Evolutionary conservation across 2,797 vertebrate species (phyloP), one percentile per base, ranked within the genome.

Genomic region (Anolis apletophallus): DNA sequence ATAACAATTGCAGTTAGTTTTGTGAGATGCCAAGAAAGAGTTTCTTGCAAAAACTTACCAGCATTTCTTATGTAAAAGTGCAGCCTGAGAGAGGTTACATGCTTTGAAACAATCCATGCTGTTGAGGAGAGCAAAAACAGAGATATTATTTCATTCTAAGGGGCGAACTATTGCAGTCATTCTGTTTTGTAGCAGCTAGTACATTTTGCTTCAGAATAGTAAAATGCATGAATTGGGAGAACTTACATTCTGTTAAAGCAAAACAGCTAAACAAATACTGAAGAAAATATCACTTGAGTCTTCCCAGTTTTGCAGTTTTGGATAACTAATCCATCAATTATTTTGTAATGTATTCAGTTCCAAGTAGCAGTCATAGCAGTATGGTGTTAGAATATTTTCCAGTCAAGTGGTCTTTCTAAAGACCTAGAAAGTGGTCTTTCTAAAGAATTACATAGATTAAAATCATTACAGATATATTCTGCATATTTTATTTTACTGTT

Each of bases 1-100:
- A 69, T 84, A 93, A 91, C 93, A 95, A 92, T 91, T 91, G 90
- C 88, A 93, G 88, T 89, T 93, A 92, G 89, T 91, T 94, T 90
- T 87, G 59, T 88, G 91, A 87, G 79, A 91, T 95, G 91, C 91
- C 91, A 92, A 88, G 80, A 90, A 93, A 90, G 86, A 83, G 77
- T 91, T 92, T 46, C n/a, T 21, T 61, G 68, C 87, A 78, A 87
- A 80, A 93, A 75, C 80, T 83, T 61, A 91, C 82, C 88, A 89
- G 83, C 73, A 6, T 93, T 93, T 94, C 85, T 74, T 89, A 90
- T 57, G 90, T 87, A 52, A 89, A 81, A 85, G n/a, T 90, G 21
- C 87, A 94, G 84, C 86, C 86, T 87, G 86, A 88, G 94, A 52
- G 84, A 94, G 82, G 86, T 88, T 84, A 71, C 69, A 11, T 89